Evolutionary conservation across 2,888 invertebrate genomes (phyloP), one percentile per base, ranked within the genome.

Genomic region (Timema cristinae): DNA sequence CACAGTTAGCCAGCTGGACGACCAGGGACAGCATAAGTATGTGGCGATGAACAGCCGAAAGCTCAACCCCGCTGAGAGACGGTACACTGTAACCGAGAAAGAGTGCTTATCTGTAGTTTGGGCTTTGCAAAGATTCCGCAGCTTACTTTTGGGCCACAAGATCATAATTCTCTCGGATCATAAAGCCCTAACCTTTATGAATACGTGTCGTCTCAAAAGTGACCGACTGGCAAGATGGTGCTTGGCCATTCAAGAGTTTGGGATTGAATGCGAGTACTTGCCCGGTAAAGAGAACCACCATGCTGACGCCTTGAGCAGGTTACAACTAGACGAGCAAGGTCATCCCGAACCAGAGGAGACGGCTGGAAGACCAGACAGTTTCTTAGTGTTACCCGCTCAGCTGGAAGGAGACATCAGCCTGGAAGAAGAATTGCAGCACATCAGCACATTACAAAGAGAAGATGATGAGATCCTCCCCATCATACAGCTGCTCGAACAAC

Each of bases 1-100:
- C 0, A 72, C 73, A 4, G 54, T 74, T 9, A 67, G 61, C 47
- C 76, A 68, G 8, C 7, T 48, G 7, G 50, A 48, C 49, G 67
- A 67, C 10, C 6, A n/a, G 8, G 67, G 67, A 15, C 9, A 67
- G 6, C 9, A 48, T 10, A 13, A n/a, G n/a, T 6, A 11, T 10
- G 6, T 67, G 10, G 49, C 67, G 16, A 50, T 67, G 50, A 10
- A 16, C 8, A 67, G 67, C 67, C 47, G 67, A n/a, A 11, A 5
- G 10, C 15, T 67, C 16, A 13, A 48, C 15, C n/a, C n/a, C 7
- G 50, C 50, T 9, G 50, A 49, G 13, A n/a, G 67, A 15, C 9
- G 11, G 10, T 50, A 49, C 50, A 67, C 67, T 9, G 50, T 51
- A 13, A 67, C 49, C 10, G 67, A 67, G 51, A 50, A 11, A n/a